Evolutionary conservation across 2,113 vertebrate genomes (phyloP).

Genomic region (Tyto alba): DNA sequence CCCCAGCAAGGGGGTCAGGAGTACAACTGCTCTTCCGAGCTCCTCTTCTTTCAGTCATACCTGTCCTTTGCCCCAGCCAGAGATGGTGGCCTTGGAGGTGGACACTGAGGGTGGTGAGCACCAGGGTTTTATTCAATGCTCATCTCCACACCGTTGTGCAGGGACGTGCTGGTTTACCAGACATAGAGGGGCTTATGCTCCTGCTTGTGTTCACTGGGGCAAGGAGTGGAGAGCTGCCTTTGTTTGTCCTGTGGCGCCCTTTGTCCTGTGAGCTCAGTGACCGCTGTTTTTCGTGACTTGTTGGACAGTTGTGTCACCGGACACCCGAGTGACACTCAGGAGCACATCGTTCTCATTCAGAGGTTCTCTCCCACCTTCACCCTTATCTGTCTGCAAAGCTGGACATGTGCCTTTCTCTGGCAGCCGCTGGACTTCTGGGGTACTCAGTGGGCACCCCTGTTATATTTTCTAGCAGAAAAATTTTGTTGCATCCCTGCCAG

Average conservation of each 20-base stretch:
- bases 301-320: not conserved
- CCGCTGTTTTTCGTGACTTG: fast-evolving
- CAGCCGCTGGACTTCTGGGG: not conserved
- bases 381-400: not conserved
- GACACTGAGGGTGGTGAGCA: not conserved
- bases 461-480: not conserved
- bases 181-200: not conserved
- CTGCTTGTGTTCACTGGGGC: not conserved
- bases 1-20: fast-evolving
- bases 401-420: fast-evolving
- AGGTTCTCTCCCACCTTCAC: not conserved
- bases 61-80: not conserved
- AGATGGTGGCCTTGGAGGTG: not conserved
- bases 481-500: not conserved
- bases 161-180: not conserved
- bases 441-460: not conserved
- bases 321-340: not conserved
- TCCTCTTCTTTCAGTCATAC: not conserved
- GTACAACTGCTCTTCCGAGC: not conserved
- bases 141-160: not conserved
- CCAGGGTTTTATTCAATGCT: not conserved
- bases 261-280: not conserved
- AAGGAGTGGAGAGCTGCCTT: not conserved
- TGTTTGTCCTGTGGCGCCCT: not conserved
- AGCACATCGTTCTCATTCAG: fast-evolving